Conservation (phyloP, 2,113 vertebrate species). For the Vicugna pacos region DNA sequence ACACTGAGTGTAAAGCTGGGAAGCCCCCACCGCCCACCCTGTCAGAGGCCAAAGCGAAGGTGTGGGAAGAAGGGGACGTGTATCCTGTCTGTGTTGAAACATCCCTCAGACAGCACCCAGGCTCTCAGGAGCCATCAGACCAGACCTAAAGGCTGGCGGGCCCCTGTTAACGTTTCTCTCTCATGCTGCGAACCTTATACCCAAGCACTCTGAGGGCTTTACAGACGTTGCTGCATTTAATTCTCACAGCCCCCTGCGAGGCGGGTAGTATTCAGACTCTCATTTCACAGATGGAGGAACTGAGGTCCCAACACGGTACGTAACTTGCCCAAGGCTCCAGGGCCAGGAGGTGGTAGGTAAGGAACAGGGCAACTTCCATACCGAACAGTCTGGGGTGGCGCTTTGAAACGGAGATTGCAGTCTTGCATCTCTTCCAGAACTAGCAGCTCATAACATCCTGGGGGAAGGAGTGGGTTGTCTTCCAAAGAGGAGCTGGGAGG, state of each 20-base stretch:
- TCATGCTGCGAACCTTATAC: neutral
- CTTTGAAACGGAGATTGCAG: neutral
- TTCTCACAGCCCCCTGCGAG: neutral
- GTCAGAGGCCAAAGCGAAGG: neutral
- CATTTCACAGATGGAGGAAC: conserved; percentile 19
- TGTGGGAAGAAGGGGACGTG: neutral
- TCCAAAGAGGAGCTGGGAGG: neutral
- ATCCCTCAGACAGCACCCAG: neutral
- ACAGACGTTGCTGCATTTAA: neutral
- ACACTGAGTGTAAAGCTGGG: neutral
- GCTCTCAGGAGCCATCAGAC: neutral
- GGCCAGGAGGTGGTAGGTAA: neutral
- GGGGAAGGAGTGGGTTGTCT: neutral
- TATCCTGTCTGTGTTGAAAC: neutral
- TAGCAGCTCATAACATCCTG: neutral
- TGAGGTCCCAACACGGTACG: neutral
- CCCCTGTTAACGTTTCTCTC: no score
- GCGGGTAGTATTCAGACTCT: neutral
- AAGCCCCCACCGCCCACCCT: neutral
- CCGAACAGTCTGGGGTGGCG: neutral
- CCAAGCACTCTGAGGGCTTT: neutral
- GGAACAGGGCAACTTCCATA: neutral
- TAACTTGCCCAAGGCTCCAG: neutral
- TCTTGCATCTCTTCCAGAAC: neutral
- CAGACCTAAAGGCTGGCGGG: neutral